Conservation (phyloP, 2,888 invertebrate genomes). For the Euplexia lucipara region DNA sequence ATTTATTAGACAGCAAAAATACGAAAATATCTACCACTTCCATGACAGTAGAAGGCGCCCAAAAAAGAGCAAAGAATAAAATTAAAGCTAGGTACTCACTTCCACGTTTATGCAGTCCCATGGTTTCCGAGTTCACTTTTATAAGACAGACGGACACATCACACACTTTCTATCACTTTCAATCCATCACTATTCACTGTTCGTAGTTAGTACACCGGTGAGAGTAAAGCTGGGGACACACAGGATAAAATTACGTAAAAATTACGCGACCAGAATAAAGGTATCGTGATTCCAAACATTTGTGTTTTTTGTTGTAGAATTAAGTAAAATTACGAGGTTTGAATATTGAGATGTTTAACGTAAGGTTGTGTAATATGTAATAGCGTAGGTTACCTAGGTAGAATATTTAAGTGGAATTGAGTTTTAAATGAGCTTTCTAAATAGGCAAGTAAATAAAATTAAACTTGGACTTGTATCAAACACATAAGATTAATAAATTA, state of each 20-base stretch:
- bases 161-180: constrained; percentile 78
- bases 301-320: constrained; percentile 33
- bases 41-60: too few species aligned
- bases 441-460: neutral
- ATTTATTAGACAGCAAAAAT: neutral
- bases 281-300: constrained; percentile 33
- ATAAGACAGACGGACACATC: constrained; percentile 69
- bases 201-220: constrained; percentile 48
- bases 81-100: constrained; percentile 77
- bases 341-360: constrained; percentile 38
- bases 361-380: constrained; percentile 47
- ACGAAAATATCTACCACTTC: neutral
- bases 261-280: constrained; percentile 48
- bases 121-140: constrained; percentile 69
- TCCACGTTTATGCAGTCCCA: constrained; percentile 85
- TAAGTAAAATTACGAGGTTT: constrained; percentile 54
- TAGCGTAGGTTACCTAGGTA: constrained; percentile 37
- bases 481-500: neutral
- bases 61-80: neutral
- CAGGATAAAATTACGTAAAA: constrained; percentile 59
- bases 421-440: constrained; percentile 2
- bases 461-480: neutral
- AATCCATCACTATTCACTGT: constrained; percentile 68
- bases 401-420: constrained; percentile 26
- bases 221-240: constrained; percentile 60